Percentiles rank a stretch among this genome's conserved stretches.
Evolutionary conservation across 1,140 invertebrate species (phyloP).

Genomic region (Lucilia cuprina): DNA sequence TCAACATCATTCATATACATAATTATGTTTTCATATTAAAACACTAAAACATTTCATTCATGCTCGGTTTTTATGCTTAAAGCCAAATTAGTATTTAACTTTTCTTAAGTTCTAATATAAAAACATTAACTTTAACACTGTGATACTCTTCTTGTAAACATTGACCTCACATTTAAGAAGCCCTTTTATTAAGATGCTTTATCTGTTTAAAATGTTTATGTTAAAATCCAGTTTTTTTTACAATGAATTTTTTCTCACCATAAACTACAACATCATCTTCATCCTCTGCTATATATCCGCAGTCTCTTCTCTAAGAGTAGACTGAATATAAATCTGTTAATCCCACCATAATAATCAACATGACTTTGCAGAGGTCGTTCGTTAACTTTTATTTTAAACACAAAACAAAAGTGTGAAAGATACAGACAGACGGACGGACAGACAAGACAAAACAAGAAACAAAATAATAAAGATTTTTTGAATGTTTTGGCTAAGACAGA

Average conservation of each 20-base stretch:
- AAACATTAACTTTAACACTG: too few relatives aligned
- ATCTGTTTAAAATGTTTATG: not conserved
- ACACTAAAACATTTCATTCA: too few relatives aligned
- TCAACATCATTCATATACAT: too few relatives aligned
- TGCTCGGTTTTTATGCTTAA: too few relatives aligned
- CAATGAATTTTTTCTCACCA: not conserved
- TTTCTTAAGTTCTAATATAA: too few relatives aligned
- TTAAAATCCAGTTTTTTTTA: not conserved
- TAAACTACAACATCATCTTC: not conserved
- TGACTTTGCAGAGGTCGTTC: constrained; percentile 27
- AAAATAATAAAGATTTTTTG: not conserved
- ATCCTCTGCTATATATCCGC: too few relatives aligned
- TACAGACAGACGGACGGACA: not conserved
- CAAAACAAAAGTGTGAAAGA: constrained; percentile 10
- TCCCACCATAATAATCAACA: not conserved
- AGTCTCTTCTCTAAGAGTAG: too few relatives aligned
- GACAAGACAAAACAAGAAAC: constrained; percentile 6
- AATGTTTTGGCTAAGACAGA: not conserved
- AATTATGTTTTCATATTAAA: too few relatives aligned
- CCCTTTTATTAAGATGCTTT: not conserved
- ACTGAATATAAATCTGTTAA: not conserved
- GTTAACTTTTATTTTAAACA: not conserved
- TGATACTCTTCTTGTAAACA: too few relatives aligned
- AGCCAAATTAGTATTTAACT: too few relatives aligned
- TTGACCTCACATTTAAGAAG: not conserved